Base-by-base conservation (phyloP, 2,113 vertebrate species). In the Penelope pileata region DNA sequence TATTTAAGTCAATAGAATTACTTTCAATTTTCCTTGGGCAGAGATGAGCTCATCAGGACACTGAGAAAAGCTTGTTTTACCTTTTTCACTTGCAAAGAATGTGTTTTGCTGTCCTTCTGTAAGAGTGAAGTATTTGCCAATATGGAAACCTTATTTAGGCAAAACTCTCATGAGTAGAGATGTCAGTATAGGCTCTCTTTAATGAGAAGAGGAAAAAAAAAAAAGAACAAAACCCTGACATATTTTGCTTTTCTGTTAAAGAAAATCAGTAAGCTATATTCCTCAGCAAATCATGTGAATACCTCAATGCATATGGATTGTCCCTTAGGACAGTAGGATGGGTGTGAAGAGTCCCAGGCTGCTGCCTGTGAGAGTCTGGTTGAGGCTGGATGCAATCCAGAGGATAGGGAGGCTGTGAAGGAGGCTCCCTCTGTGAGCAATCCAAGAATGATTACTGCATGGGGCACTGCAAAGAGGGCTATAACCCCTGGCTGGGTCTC, bases 1-100 rank as follows among this genome's bases (percentile, higher is more conserved):
- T 83, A 53, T 86, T 96, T 83, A 88, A 92, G 53, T 83, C 50
- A 88, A 78, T 32, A 36, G 13, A 90, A 58, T 78, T 86, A 74
- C 64, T 92, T 94, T 36, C 38, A 78, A 72, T 66, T 93, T 80
- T 80, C 69, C 16, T 69, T 0, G 1, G 62, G 75, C 21, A 60
- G 24, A 80, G 29, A 68, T 73, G 63, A 83, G 19, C 18, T 69
- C 38, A 69, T 66, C 19, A 45, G 58, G 53, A 89, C 51, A 60
- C 60, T 51, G 48, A 78, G n/a, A 48, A 88, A 92, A 92, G 76
- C 74, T 74, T 78, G 26, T 1, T 88, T 88, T 84, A 69, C 27
- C 48, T 83, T 51, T 77, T 83, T 23, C 42, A 17, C 24, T 32
- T 40, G 24, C 1, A 68, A 86, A 90, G 15, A 19, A 63, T 66